Conservation (phyloP, 30 jellyfish, hydroid and myxozoan species). For the Turritopsis dohrnii region DNA sequence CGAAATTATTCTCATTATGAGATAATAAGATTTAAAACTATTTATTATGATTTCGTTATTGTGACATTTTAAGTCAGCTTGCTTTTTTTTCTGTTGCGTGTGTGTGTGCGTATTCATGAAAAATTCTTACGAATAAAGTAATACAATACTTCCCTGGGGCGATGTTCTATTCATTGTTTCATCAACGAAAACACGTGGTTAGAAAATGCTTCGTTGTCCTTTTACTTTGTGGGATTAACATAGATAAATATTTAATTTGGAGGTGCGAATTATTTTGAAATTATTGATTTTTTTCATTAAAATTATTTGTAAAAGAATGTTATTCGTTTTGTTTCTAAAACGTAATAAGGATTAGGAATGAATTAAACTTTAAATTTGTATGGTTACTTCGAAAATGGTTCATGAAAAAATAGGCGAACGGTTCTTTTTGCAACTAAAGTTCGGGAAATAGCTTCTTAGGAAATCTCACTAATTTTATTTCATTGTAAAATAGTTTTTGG, state of each 20-base stretch:
- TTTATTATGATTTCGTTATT: no score
- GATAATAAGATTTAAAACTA: not conserved
- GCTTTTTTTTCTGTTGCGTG: not conserved
- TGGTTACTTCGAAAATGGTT: no score
- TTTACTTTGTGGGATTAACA: not conserved
- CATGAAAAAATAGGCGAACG: no score
- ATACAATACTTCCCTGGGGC: not conserved
- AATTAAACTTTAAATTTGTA: not conserved
- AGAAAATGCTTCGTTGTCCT: not conserved
- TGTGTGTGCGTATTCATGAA: not conserved
- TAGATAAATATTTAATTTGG: not conserved
- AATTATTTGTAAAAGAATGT: not conserved
- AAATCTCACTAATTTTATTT: no score
- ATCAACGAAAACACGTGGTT: not conserved
- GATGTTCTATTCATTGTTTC: not conserved
- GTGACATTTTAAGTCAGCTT: no score
- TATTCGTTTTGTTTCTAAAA: no score
- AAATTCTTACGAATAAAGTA: not conserved
- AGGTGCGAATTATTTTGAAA: not conserved
- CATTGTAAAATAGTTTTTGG: not conserved
- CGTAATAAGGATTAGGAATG: not conserved
- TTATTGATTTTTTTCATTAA: not conserved
- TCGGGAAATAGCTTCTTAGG: no score
- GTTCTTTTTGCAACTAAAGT: no score
- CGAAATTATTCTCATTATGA: not conserved